Evolutionary conservation across 2,888 invertebrate species (phyloP), one percentile per base, ranked within the genome.

Genomic region (Pilophorus perplexus): DNA sequence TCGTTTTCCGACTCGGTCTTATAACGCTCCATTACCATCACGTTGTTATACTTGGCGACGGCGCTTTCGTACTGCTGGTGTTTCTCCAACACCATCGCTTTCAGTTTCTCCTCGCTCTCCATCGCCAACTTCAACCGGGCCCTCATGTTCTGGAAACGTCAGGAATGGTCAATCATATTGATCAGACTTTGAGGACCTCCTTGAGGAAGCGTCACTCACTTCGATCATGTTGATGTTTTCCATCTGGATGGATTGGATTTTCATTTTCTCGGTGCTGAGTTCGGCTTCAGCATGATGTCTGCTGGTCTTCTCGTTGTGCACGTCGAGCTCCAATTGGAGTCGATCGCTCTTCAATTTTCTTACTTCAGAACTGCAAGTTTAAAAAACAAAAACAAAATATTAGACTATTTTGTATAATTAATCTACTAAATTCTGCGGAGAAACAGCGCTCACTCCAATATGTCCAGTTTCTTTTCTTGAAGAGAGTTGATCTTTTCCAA

Each of bases 21-120:
- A 37, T 67, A 68, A 28, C 67, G 59, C 20, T 71, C 71, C 40
- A 70, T 50, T 66, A 68, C 74, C 3, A 72, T 73, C 37, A 74
- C 67, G 1, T 73, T 71, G 28, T 72, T 75, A 33, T 77, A 54
- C 50, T 76, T 80, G 0, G 78, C 78, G 66, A 80, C 77, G 1
- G 82, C 73, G 66, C 78, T 76, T 60, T 82, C 79, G 20, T 78
- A 76, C 1, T 83, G 79, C 20, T 81, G 79, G 1, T 80, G 77
- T 71, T 84, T 80, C 25, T 78, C 76, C 46, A 83, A 81, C 42
- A 87, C 77, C 5, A 83, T 76, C 55, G 82, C 82, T 71, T 85
- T 84, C 33, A 86, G 76, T 71, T 85, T 83, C 38, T 82, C 79
- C 73, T 88, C 87, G 1, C 82, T 82, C 44, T 83, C 81, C 74